phyloP scores from a whole-genome alignment of 2,888 invertebrate species.

The Cantharis rustica region DNA sequence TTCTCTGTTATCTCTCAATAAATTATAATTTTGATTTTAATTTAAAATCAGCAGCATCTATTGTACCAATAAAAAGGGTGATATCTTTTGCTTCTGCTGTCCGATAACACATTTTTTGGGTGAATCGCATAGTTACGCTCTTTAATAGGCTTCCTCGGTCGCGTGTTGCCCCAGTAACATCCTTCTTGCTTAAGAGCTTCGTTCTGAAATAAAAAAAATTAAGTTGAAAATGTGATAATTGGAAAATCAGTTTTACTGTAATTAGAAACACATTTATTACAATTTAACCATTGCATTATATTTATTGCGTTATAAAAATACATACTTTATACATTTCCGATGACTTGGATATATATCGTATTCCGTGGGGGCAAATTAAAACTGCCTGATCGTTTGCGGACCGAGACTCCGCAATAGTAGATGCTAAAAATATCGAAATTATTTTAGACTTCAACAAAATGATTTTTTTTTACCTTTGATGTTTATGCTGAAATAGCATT shows the following conservation, averaged over 20 bases:
- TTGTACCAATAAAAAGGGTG: constrained; percentile 36
- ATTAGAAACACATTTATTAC: too few species aligned
- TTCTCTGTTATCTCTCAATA: not conserved
- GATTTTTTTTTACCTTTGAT: constrained; percentile 59
- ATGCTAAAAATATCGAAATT: constrained; percentile 30
- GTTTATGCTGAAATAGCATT: constrained; percentile 67
- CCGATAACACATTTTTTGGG: not conserved
- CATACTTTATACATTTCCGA: constrained; percentile 46
- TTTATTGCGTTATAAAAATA: constrained; percentile 13
- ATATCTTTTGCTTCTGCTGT: constrained; percentile 22
- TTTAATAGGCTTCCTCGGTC: constrained; percentile 41
- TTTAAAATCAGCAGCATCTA: constrained; percentile 29
- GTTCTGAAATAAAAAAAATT: constrained; percentile 18
- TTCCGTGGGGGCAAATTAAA: constrained; percentile 51
- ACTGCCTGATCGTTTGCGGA: constrained; percentile 45
- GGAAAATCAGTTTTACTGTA: too few species aligned
- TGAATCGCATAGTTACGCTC: constrained; percentile 39
- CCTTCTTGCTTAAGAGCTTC: constrained; percentile 43
- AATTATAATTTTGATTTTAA: not conserved
- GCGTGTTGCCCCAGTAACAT: constrained; percentile 49
- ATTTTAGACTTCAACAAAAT: constrained; percentile 2
- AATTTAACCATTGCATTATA: too few species aligned
- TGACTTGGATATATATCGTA: constrained; percentile 46
- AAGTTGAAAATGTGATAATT: too few species aligned
- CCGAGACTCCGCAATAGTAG: constrained; percentile 23